Conservation (phyloP, 1,140 invertebrate species). For the Orchesella cincta region DNA sequence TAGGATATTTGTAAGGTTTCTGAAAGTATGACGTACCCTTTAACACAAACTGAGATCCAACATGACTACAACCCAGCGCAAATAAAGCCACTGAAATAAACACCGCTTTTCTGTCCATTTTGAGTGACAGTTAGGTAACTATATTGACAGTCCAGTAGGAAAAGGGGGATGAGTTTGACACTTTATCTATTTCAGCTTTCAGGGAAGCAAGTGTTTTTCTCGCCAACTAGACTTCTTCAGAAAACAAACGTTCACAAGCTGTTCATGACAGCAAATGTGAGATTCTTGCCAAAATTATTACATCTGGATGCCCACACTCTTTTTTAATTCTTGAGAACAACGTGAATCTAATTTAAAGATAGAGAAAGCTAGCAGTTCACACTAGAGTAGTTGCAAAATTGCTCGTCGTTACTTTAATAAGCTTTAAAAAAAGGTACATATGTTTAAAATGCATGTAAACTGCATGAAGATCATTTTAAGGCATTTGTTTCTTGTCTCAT, state of each 20-base stretch:
- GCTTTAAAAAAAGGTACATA: background rate
- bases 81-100: background rate
- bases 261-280: background rate
- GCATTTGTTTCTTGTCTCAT: background rate
- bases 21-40: background rate
- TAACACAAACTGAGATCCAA: background rate
- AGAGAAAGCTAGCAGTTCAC: constrained; percentile 6
- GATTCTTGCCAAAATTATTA: background rate
- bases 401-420: background rate
- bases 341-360: background rate
- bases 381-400: constrained; percentile 1
- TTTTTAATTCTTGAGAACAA: background rate
- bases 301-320: background rate
- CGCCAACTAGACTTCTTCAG: background rate
- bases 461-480: background rate
- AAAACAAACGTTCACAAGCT: background rate
- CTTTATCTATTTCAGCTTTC: background rate
- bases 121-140: background rate
- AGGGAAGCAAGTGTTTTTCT: background rate
- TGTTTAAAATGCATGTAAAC: background rate
- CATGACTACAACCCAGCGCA: background rate
- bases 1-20: background rate
- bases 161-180: background rate
- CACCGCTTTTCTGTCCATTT: background rate
- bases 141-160: too few relatives aligned